Evolutionary conservation across 1,140 invertebrate genomes (phyloP), one percentile per base, ranked within the genome.

Genomic region (Tribolium castaneum): DNA sequence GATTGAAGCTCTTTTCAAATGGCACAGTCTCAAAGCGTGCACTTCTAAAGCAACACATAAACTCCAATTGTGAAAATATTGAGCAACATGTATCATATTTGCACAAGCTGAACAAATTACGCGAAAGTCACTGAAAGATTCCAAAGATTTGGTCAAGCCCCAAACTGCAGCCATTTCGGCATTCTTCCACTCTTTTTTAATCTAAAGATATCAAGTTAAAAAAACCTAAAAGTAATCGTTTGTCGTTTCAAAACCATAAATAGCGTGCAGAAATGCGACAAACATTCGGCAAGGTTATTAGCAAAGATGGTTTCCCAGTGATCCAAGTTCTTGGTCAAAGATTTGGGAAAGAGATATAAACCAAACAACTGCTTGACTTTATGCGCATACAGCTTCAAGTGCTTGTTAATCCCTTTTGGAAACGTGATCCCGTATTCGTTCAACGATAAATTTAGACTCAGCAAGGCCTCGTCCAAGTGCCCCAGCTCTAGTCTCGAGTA

Each of bases 121-220:
- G 7, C 86, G 78, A 74, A 91, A 90, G 78, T 90, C 87, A 4
- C 85, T 87, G 49, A 87, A 87, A 0, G 87, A 86, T 7, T 85
- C 78, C 6, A 90, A 77, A 1, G 89, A 88, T 50, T 87, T 86
- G 76, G 87, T 88, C 35, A 91, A 78, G 35, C 88, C 85, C 89
- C 89, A 90, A 16, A 89, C 85, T 0, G 90, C 90, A 5, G 90
- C 89, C 19, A 91, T 81, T 39, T 86, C 83, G 0, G 90, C 89
- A 51, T 88, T 87, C 5, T 86, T 82, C 34, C 83, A 83, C 83
- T 88, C 87, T 6, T 39, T 13, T 72, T 77, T 80, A 0, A 13
- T 49, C 81, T 83, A 72, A 39, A 76, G 6, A 70, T 14, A 1
- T 4, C 4, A 16, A 45, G 72, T 70, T 52, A 70, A n/a, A 10